These are phyloP conservation scores for Poeciliopsis presidionis DNA, from an alignment of 2,797 vertebrate species.

Conservation along the genomic window DNA sequence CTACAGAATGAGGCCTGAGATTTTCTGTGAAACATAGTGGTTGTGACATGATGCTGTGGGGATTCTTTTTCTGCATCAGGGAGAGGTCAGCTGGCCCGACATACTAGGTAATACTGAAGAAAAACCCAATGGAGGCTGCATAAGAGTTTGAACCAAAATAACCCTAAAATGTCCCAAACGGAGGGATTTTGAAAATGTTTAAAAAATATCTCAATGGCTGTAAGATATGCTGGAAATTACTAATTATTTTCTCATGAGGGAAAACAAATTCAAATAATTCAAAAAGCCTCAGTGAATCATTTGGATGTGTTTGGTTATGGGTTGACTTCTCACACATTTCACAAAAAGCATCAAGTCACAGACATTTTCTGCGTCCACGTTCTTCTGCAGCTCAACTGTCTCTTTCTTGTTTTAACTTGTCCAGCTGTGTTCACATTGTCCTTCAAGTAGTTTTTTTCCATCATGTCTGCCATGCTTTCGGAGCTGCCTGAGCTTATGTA, in stretches of 20 bases:
- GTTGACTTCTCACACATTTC: not conserved
- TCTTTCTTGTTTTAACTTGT: constrained; percentile 1
- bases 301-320: not conserved
- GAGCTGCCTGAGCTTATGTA: not conserved
- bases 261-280: not conserved
- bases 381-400: too few relatives aligned
- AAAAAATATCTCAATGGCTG: not conserved
- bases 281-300: not conserved
- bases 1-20: not conserved
- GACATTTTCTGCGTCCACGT: not conserved
- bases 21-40: not conserved
- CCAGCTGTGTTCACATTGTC: not conserved
- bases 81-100: not conserved
- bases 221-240: not conserved
- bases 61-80: not conserved
- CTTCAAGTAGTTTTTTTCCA: not conserved
- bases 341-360: not conserved
- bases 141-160: not conserved
- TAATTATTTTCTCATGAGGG: too few relatives aligned
- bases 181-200: not conserved
- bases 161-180: not conserved
- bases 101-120: not conserved
- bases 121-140: not conserved
- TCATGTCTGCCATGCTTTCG: not conserved
- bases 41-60: not conserved